Conservation (phyloP, 2,888 invertebrate species). For the Xanthorhoe spadicearia region DNA sequence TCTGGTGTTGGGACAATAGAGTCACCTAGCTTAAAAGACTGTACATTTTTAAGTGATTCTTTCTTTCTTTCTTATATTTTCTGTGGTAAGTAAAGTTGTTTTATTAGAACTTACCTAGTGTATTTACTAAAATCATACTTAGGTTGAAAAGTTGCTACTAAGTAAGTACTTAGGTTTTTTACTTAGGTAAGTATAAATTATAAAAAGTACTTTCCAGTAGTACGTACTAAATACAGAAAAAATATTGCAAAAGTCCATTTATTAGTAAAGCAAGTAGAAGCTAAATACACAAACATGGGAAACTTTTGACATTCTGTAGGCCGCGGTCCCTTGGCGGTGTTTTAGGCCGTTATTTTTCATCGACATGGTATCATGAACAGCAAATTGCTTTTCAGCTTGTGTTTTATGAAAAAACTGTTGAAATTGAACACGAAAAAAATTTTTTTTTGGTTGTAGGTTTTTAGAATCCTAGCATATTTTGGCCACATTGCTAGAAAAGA, state of each 20-base stretch:
- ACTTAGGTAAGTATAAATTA: too few species aligned
- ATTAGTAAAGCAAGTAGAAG: conserved; percentile 13
- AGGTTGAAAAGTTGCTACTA: too few species aligned
- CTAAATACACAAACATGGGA: conserved; percentile 37
- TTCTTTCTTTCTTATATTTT: too few species aligned
- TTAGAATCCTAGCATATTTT: background rate
- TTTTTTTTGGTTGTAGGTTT: background rate
- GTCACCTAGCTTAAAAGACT: too few species aligned
- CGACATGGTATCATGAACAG: conserved; percentile 46
- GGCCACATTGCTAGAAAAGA: too few species aligned
- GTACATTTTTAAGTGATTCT: too few species aligned
- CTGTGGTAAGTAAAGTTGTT: too few species aligned
- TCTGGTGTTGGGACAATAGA: too few species aligned
- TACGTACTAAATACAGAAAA: background rate
- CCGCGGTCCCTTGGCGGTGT: conserved; percentile 43
- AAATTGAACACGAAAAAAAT: background rate
- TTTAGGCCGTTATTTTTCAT: conserved; percentile 50
- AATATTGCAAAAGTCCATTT: conserved; percentile 11
- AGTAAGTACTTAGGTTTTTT: too few species aligned
- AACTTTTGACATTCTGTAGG: conserved; percentile 50
- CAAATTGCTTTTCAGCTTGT: conserved; percentile 44
- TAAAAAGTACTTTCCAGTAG: too few species aligned
- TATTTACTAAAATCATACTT: too few species aligned
- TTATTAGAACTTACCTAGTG: too few species aligned
- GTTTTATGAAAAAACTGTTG: conserved; percentile 13